Percentiles rank a stretch among this genome's conserved stretches.
Evolutionary conservation across 2,888 invertebrate genomes (phyloP).

Genomic region (Dryococelus australis): DNA sequence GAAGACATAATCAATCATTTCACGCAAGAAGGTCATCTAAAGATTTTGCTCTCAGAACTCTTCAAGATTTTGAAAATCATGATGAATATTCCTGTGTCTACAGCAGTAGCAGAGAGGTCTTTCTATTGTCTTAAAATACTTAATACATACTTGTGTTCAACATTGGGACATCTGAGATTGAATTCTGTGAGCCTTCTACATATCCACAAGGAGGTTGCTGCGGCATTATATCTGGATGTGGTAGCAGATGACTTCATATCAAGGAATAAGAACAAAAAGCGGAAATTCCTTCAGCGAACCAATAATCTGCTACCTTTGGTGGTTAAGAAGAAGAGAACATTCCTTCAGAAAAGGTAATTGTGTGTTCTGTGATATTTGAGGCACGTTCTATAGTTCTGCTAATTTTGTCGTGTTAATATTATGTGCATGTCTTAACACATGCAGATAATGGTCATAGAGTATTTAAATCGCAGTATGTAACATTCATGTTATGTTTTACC

Average conservation of each 20-base stretch:
- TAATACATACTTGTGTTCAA: neutral
- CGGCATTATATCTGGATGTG: neutral
- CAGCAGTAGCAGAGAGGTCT: too few relatives aligned
- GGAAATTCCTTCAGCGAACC: neutral
- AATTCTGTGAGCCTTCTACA: conserved; percentile 17
- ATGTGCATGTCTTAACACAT: too few relatives aligned
- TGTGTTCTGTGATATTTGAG: too few relatives aligned
- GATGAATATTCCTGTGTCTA: too few relatives aligned
- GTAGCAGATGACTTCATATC: conserved; percentile 1
- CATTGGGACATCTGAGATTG: neutral
- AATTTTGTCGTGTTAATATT: neutral
- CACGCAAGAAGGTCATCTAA: neutral
- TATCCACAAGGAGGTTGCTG: conserved; percentile 19
- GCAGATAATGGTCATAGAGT: too few relatives aligned
- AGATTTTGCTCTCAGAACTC: conserved; percentile 5
- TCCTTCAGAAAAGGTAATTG: neutral
- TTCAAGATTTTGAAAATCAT: neutral
- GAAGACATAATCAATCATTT: neutral
- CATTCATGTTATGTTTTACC: too few relatives aligned
- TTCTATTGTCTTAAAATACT: too few relatives aligned
- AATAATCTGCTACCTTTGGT: neutral
- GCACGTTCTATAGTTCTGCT: too few relatives aligned
- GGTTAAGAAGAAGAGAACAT: neutral
- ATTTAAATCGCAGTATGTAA: too few relatives aligned
- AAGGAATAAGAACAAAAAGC: neutral